Evolutionary conservation across 2,113 vertebrate species (phyloP), one percentile per base, ranked within the genome.

Genomic region (Leuciscus idus): DNA sequence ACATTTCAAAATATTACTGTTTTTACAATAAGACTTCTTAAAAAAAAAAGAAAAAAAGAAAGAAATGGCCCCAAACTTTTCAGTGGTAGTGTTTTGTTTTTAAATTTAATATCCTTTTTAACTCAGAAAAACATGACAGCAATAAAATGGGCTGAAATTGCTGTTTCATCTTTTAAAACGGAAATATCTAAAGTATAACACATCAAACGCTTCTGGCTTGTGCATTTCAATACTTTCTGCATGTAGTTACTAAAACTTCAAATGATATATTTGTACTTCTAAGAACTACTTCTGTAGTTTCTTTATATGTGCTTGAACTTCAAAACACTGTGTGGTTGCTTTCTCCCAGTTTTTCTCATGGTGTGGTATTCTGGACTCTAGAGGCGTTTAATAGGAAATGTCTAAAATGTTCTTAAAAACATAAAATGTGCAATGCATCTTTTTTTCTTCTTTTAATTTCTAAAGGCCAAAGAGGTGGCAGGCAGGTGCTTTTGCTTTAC

Each of bases 131-230:
- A 55, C 48, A 26, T 50, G 8, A 21, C 48, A 2, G 15, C 48
- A 59, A 57, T 36, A 36, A 57, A 78, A 26, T 59, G 52, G 19
- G 33, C 17, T n/a, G 50, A 33, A 78, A 55, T 21, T 57, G 21
- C 10, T 1, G 2, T 43, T 61, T n/a, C 21, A n/a, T 19, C 21
- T 48, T 74, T 74, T 48, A n/a, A 48, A 75, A 48, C 2, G 19
- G 64, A 81, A 81, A 43, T 46, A 46, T 73, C 11, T 5, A 15
- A 39, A 79, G 30, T n/a, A 64, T 12, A 81, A 64, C 78, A 81
- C 78, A 64, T 48, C 39, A 81, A 81, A 81, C 8, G 8, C 48
- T 28, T 81, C 78, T 64, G 78, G 13, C 12, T 81, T 30, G 21
- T 64, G 33, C 57, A 26, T 62, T 81, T 17, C 57, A 26, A 62